Evolutionary conservation across 2,113 vertebrate genomes (phyloP).

Genomic region (Rhagologus leucostigma): DNA sequence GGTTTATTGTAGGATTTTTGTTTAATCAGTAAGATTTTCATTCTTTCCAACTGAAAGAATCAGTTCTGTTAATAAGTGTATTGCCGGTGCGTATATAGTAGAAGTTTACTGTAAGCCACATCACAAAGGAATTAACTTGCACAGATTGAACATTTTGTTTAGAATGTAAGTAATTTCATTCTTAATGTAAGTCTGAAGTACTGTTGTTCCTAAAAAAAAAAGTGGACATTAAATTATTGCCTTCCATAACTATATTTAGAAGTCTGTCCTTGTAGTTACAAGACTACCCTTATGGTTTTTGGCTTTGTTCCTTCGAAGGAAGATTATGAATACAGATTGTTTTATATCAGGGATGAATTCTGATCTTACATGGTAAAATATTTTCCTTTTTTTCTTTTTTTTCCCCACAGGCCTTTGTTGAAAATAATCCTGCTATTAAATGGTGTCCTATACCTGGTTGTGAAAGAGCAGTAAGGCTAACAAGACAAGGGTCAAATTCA

Average conservation of each 20-base stretch:
- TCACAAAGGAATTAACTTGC: background rate
- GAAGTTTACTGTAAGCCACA: background rate
- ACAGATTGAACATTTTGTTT: background rate
- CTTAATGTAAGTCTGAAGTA: background rate
- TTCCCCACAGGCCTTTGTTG: slow-evolving; percentile 89
- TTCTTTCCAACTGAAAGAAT: background rate
- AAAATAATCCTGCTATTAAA: slow-evolving; percentile 97
- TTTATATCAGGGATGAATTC: background rate
- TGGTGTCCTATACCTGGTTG: slow-evolving; percentile 95
- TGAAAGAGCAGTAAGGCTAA: slow-evolving; percentile 92
- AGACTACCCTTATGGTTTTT: background rate
- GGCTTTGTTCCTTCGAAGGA: background rate
- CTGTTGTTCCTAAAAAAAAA: background rate
- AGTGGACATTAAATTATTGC: background rate
- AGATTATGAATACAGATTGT: background rate
- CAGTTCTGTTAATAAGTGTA: background rate
- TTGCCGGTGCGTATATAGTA: background rate
- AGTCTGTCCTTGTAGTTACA: background rate
- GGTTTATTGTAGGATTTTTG: background rate
- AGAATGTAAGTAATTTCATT: background rate
- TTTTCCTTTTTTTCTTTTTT: slow-evolving; percentile 2
- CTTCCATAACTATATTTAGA: background rate
- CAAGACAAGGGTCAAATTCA: slow-evolving; percentile 82
- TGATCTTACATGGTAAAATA: background rate
- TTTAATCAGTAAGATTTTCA: background rate